Percentiles rank a stretch among this genome's conserved stretches.
Evolutionary conservation across 2,113 vertebrate species (phyloP).

Genomic region (Mirounga angustirostris): DNA sequence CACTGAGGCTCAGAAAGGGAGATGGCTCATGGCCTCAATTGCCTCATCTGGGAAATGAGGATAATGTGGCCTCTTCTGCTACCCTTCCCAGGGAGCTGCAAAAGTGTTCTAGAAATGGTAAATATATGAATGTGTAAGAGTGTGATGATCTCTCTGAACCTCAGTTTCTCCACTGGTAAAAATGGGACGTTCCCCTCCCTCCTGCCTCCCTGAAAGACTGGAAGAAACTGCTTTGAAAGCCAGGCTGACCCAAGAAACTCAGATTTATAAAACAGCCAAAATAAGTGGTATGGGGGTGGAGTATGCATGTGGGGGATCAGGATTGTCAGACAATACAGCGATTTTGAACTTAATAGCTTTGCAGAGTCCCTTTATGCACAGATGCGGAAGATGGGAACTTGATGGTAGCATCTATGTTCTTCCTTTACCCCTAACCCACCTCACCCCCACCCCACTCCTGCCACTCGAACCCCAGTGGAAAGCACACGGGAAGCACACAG

Average conservation of each 20-base stretch:
- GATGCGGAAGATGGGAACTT: not conserved
- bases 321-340: not conserved
- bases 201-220: not conserved
- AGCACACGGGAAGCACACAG: not conserved
- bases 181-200: not conserved
- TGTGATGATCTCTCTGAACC: not conserved
- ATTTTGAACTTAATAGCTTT: not conserved
- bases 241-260: not conserved
- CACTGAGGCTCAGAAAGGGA: not conserved
- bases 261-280: not conserved
- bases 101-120: not conserved
- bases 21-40: not conserved
- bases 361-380: not conserved
- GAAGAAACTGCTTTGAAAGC: conserved; percentile 39
- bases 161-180: conserved; percentile 32
- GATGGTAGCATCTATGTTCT: not conserved
- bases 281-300: not conserved
- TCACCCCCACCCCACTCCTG: not conserved
- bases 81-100: not conserved
- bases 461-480: not conserved
- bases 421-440: not conserved
- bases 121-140: not conserved
- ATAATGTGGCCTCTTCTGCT: not conserved
- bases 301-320: not conserved
- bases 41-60: conserved; percentile 14